Base-by-base conservation (phyloP, 1,140 invertebrate species). In the Eciton burchellii region DNA sequence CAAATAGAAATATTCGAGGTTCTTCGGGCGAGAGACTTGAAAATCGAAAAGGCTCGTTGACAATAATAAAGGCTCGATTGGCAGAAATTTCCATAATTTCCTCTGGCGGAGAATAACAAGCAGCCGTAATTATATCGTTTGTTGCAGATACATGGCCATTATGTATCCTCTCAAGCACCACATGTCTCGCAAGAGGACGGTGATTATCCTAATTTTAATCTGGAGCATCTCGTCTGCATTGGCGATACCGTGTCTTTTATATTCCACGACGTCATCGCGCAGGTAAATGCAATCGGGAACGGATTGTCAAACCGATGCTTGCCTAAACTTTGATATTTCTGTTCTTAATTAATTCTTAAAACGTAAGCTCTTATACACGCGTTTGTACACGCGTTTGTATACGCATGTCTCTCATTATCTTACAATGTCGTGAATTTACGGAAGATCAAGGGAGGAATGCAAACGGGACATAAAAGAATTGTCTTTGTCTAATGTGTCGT, bases 111-210 rank as follows among this genome's bases (percentile, higher is more conserved):
- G 49, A 66, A 68, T 68, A 77, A 54, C 24, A 56, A 70, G 49
- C 29, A 79, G 16, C 24, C n/a, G 9, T 54, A 16, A n/a, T 56
- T 29, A 43, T 49, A 14, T 5, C 45, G 19, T 63, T 65, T 84
- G 65, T 87, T 87, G 4, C 94, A 99, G 98, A 93, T 99, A 98
- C 91, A 96, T 98, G 92, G 98, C 98, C 8, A 99, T 99, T 73
- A 97, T 99, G 47, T 95, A 97, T 89, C 98, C 98, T 2, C 94
- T 99, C 79, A 95, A 97, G 83, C 97, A 97, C 9, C 94, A 98
- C 68, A 97, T 98, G 95, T 97, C 97, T 0, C 96, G 97, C 82
- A 95, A 95, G 2, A 96, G 96, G 59, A 97, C 98, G 0, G 93
- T 97, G 52, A 94, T 97, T 16, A 96, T 97, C 73, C 96, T 99